Conservation (phyloP, 2,113 vertebrate genomes). For the Cyrtonyx montezumae region DNA sequence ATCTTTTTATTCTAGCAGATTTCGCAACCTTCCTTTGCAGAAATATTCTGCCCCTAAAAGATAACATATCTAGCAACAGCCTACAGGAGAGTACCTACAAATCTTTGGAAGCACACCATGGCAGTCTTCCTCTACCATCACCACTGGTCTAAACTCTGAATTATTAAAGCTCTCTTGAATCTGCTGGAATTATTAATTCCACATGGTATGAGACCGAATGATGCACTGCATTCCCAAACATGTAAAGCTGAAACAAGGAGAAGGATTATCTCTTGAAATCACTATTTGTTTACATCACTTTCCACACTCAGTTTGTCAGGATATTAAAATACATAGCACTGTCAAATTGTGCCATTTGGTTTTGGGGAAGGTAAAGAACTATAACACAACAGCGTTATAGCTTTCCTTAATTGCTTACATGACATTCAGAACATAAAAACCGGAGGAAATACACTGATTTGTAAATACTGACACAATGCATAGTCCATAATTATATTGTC, state of each 20-base stretch:
- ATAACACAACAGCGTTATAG: not conserved
- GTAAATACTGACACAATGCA: slow-evolving; percentile 24
- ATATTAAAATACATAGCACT: not conserved
- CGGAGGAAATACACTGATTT: not conserved
- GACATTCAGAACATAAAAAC: slow-evolving; percentile 22
- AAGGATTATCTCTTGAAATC: slow-evolving; percentile 58
- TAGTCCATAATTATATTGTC: not conserved
- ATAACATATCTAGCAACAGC: slow-evolving; percentile 59
- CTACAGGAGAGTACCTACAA: not conserved
- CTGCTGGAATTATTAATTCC: slow-evolving; percentile 5
- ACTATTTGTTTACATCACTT: not conserved
- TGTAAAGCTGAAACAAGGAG: slow-evolving; percentile 3
- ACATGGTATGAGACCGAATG: not conserved
- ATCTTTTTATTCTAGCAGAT: slow-evolving; percentile 40
- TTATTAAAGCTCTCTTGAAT: slow-evolving; percentile 35
- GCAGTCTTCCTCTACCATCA: not conserved
- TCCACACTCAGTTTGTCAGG: not conserved
- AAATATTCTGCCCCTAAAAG: slow-evolving; percentile 62
- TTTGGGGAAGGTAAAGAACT: not conserved
- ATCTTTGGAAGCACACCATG: not conserved
- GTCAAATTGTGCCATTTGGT: not conserved
- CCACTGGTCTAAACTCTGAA: not conserved
- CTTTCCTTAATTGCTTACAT: not conserved
- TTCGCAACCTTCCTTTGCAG: slow-evolving; percentile 66
- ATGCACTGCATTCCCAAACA: slow-evolving; percentile 39